A percentile compares a stretch with the other conserved stretches of the same genome.
Evolutionary conservation across 2,797 vertebrate species (phyloP).

Genomic region (Gallinago solitaria): DNA sequence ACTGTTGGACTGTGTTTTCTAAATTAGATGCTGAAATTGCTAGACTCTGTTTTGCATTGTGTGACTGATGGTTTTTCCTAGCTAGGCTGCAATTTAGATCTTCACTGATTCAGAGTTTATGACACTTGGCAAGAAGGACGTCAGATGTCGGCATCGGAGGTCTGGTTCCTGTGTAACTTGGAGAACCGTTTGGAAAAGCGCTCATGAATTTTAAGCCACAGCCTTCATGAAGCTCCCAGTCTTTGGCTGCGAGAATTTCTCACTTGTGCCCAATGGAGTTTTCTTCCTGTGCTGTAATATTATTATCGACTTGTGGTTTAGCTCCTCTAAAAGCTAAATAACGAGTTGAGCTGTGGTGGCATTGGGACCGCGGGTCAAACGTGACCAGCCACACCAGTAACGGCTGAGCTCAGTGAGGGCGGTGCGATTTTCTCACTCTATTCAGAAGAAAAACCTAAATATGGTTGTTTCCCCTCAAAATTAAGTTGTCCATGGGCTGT

Average conservation of each 20-base stretch:
- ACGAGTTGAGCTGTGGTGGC: neutral
- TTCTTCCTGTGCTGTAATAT: neutral
- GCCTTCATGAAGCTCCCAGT: neutral
- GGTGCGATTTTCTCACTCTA: accelerated
- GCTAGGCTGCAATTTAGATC: neutral
- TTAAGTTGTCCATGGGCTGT: neutral
- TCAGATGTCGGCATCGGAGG: neutral
- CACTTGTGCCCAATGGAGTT: neutral
- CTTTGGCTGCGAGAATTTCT: neutral
- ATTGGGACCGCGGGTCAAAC: accelerated
- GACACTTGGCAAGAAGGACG: neutral
- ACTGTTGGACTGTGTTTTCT: neutral
- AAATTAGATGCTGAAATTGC: neutral
- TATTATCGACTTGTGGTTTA: neutral
- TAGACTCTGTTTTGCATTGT: neutral
- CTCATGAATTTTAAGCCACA: neutral
- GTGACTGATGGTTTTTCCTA: neutral
- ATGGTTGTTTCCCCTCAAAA: neutral
- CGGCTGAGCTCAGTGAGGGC: neutral
- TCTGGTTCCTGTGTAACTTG: neutral
- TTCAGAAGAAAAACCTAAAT: neutral
- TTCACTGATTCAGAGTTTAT: neutral
- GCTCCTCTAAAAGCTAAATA: neutral
- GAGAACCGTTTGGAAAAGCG: neutral
- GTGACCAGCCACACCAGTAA: neutral